Conservation (phyloP, 2,797 vertebrate species). For the Graptemys geographica region DNA sequence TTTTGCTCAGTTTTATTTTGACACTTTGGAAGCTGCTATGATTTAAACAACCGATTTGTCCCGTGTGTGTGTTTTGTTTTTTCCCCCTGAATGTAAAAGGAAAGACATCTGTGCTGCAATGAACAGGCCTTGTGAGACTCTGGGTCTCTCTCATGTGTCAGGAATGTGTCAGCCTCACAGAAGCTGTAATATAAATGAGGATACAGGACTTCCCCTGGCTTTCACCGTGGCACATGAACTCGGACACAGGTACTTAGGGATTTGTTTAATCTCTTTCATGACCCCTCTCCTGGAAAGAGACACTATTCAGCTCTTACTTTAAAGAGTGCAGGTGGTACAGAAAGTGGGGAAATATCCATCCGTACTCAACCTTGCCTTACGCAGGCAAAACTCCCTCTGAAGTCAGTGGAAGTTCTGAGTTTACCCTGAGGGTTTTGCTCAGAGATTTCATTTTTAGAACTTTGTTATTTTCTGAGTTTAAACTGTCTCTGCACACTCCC, state of each 20-base stretch:
- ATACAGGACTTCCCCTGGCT: conserved; percentile 94
- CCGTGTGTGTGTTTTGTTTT: not conserved
- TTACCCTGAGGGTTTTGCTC: fast-evolving
- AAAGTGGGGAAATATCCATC: fast-evolving
- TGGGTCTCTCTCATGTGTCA: conserved; percentile 95
- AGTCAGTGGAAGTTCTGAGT: not conserved
- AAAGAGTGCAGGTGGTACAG: fast-evolving
- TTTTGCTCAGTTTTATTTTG: not conserved
- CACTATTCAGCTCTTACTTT: fast-evolving
- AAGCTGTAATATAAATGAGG: conserved; percentile 96
- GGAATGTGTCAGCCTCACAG: conserved; percentile 96
- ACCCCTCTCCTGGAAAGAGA: not conserved
- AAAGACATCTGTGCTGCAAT: conserved; percentile 94
- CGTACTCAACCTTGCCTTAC: fast-evolving
- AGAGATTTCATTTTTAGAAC: not conserved
- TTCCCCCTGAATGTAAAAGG: conserved; percentile 72
- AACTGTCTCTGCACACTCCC: fast-evolving
- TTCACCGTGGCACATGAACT: conserved; percentile 97
- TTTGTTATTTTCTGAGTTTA: not conserved
- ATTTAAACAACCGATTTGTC: not conserved
- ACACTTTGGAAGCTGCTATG: fast-evolving
- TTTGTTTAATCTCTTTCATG: not conserved
- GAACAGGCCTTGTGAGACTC: conserved; percentile 95
- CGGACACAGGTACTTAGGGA: conserved; percentile 91
- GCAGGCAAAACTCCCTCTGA: not conserved